phyloP scores from a whole-genome alignment of 2,797 vertebrate species.

The Esox masquinongy region DNA sequence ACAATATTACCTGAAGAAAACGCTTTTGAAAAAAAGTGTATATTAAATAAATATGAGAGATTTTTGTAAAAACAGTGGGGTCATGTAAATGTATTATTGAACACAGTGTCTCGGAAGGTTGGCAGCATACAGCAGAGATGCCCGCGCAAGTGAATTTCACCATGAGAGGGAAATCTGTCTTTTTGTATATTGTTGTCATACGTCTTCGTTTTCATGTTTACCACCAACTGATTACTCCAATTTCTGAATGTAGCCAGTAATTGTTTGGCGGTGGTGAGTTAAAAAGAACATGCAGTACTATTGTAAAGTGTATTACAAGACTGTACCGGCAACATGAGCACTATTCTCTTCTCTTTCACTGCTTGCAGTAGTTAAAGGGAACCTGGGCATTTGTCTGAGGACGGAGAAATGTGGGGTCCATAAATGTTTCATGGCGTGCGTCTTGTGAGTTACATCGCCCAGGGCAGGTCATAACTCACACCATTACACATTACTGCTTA shows the following conservation, averaged over 20 bases:
- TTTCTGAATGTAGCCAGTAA: too few species aligned
- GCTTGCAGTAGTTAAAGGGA: constrained; percentile 43
- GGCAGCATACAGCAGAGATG: too few species aligned
- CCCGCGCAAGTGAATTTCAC: too few species aligned
- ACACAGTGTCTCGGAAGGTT: constrained; percentile 36
- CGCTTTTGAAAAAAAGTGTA: constrained; percentile 13
- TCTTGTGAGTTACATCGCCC: constrained; percentile 72
- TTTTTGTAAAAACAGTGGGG: constrained; percentile 46
- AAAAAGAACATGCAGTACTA: not conserved
- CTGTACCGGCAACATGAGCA: constrained; percentile 31
- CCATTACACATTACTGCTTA: constrained; percentile 80
- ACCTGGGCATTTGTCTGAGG: not conserved
- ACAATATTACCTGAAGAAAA: constrained; percentile 44
- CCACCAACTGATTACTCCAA: too few species aligned
- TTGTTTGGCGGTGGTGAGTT: not conserved
- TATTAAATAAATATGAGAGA: constrained; percentile 22
- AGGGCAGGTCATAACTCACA: constrained; percentile 77
- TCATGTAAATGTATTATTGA: constrained; percentile 49
- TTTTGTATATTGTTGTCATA: too few species aligned
- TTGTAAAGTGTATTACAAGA: not conserved
- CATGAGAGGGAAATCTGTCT: too few species aligned
- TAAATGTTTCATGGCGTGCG: constrained; percentile 70
- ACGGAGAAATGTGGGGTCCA: constrained; percentile 58
- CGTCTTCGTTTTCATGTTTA: too few species aligned
- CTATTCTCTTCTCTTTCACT: constrained; percentile 35